Conservation (phyloP, 2,888 invertebrate genomes). For the Metellina segmentata region DNA sequence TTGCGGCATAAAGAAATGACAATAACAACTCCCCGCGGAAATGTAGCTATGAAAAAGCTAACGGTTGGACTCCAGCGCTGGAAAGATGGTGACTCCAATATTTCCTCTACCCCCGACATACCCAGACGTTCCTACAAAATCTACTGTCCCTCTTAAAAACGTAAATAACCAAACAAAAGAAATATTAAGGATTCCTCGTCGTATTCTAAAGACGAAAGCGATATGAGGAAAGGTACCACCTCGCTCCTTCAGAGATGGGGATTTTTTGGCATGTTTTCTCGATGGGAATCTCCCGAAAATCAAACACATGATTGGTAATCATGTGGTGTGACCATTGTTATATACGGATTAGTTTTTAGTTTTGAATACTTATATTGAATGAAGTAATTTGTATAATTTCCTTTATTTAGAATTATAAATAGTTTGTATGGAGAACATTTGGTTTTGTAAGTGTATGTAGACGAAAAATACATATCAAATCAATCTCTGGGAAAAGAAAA, state of each 20-base stretch:
- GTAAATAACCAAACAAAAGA: constrained; percentile 68
- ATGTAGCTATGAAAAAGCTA: constrained; percentile 29
- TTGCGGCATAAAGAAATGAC: constrained; percentile 6
- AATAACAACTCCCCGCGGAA: background rate
- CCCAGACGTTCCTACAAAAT: constrained; percentile 42
- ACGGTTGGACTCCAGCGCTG: background rate
- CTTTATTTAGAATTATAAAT: too few relatives aligned
- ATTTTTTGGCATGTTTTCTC: too few relatives aligned
- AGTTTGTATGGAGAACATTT: too few relatives aligned
- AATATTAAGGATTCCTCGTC: constrained; percentile 54
- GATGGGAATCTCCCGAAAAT: too few relatives aligned
- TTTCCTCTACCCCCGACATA: background rate
- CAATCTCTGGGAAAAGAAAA: too few relatives aligned
- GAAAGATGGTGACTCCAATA: background rate
- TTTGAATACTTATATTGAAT: too few relatives aligned
- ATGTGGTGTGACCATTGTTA: too few relatives aligned
- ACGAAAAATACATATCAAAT: too few relatives aligned
- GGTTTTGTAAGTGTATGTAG: too few relatives aligned
- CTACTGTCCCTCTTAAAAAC: constrained; percentile 59
- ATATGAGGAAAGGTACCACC: constrained; percentile 48
- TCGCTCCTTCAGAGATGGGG: background rate
- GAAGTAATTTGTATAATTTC: too few relatives aligned
- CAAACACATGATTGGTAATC: too few relatives aligned
- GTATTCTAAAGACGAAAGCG: constrained; percentile 39
- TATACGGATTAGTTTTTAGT: too few relatives aligned